Conservation (phyloP, 1,140 invertebrate genomes). For the Eueides isabella region DNA sequence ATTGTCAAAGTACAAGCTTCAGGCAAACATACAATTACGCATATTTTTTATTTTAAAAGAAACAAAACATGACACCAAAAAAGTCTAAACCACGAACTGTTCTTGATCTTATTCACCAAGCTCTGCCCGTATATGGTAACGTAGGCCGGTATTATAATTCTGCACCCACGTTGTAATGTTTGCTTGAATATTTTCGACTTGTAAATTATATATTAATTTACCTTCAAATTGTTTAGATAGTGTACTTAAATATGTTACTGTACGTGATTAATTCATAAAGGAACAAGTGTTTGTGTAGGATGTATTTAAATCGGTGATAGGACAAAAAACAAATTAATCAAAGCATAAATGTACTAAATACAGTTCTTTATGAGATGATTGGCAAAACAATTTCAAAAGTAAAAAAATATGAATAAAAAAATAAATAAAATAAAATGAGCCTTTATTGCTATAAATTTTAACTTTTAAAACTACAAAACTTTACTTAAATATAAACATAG, state of each 20-base stretch:
- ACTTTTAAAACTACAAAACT: no score
- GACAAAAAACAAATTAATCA: no score
- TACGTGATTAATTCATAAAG: neutral
- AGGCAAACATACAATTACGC: no score
- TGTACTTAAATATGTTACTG: neutral
- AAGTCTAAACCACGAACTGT: neutral
- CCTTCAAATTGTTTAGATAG: neutral
- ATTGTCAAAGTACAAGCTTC: no score
- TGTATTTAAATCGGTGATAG: neutral
- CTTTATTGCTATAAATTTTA: no score
- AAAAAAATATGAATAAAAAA: no score
- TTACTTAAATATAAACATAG: no score
- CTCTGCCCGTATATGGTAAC: neutral
- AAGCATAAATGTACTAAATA: no score
- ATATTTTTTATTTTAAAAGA: neutral
- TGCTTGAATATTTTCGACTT: neutral
- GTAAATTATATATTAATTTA: neutral
- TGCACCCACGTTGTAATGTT: neutral
- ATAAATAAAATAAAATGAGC: no score
- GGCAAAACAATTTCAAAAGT: no score
- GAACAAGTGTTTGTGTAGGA: neutral
- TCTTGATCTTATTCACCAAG: slow-evolving; percentile 2
- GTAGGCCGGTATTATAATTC: neutral
- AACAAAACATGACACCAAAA: slow-evolving; percentile 5
- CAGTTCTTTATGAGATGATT: no score